Conservation (phyloP, 2,113 vertebrate genomes). For the Megaceryle torquata region DNA sequence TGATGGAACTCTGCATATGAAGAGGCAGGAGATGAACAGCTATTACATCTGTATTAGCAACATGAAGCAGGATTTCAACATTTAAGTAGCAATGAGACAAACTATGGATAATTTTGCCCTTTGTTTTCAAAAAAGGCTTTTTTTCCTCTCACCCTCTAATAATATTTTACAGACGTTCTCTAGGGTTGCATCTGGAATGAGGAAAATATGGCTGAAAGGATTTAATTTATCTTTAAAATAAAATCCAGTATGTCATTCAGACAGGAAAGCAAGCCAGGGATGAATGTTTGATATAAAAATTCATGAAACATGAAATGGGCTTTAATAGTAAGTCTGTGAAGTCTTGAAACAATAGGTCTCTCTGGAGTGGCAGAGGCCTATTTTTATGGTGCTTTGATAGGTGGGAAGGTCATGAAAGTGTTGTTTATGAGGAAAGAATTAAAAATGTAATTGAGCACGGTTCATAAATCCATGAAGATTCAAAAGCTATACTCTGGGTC, state of each 20-base stretch:
- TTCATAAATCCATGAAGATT: neutral
- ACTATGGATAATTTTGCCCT: neutral
- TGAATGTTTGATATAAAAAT: conserved; percentile 54
- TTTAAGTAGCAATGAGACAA: neutral
- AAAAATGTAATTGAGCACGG: neutral
- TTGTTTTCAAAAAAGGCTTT: neutral
- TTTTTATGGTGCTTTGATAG: conserved; percentile 21
- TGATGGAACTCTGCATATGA: neutral
- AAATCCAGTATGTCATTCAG: neutral
- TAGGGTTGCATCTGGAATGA: neutral
- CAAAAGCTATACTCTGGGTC: neutral
- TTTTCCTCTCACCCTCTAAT: neutral
- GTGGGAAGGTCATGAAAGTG: neutral
- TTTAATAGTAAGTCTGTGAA: conserved; percentile 3
- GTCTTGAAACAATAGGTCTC: neutral
- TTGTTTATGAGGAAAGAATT: neutral
- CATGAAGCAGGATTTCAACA: neutral
- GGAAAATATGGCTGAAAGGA: neutral
- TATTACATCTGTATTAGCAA: neutral
- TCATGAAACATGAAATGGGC: conserved; percentile 65
- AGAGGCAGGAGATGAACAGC: neutral
- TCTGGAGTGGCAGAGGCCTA: neutral
- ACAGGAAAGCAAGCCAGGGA: conserved; percentile 20
- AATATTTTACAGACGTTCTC: neutral
- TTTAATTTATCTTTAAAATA: conserved; percentile 17